Evolutionary conservation across 2,113 vertebrate genomes (phyloP).

Genomic region (Poecilia latipinna): DNA sequence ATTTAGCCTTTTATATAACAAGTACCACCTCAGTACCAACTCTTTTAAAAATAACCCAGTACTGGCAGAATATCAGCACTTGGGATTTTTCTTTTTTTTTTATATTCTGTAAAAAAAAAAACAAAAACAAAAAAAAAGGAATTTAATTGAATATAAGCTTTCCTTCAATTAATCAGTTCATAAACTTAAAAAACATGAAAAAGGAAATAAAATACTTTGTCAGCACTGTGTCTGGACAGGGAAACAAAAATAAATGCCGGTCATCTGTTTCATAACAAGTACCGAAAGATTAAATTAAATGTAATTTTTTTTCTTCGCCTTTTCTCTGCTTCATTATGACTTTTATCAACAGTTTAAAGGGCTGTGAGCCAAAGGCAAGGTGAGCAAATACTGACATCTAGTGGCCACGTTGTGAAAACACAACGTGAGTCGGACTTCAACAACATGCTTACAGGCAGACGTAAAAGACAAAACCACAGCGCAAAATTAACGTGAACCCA

Average conservation of each 20-base stretch:
- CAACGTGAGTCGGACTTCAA: neutral
- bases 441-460: neutral
- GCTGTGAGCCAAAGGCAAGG: neutral
- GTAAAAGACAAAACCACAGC: too few relatives aligned
- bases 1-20: too few relatives aligned
- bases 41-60: too few relatives aligned
- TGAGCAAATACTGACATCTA: constrained; percentile 50
- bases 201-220: too few relatives aligned
- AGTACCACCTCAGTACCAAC: too few relatives aligned
- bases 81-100: too few relatives aligned
- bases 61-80: too few relatives aligned
- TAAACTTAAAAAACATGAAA: too few relatives aligned
- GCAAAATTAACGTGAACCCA: neutral
- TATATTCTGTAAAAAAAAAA: too few relatives aligned
- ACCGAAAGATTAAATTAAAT: neutral
- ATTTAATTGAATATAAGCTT: too few relatives aligned
- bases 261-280: neutral
- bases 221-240: neutral
- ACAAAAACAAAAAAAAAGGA: too few relatives aligned
- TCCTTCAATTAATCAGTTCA: too few relatives aligned
- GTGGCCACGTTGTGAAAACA: constrained; percentile 32
- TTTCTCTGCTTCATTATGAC: constrained; percentile 36
- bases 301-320: constrained; percentile 32
- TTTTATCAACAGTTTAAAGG: neutral
- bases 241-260: neutral